Percentiles rank a stretch among this genome's conserved stretches.
Evolutionary conservation across 2,888 invertebrate genomes (phyloP).

Genomic region (Beris chalybata): DNA sequence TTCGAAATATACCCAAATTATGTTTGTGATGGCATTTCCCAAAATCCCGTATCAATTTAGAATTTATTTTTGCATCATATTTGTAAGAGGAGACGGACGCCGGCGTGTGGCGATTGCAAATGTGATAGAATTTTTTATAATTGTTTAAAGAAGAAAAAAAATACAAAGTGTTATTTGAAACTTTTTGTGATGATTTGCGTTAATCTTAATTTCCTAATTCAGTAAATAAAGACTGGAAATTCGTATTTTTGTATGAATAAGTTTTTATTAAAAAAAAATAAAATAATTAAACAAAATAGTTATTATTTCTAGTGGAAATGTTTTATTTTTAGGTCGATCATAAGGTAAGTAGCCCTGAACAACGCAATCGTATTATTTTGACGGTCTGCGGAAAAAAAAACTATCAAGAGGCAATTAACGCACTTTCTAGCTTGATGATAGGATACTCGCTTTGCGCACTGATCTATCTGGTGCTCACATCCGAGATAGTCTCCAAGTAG

Average conservation of each 20-base stretch:
- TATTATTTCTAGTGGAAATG: too few species aligned
- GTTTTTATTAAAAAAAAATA: constrained; percentile 7
- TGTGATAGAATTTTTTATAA: constrained; percentile 23
- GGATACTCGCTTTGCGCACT: too few species aligned
- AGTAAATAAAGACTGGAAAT: constrained; percentile 29
- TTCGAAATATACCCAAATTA: constrained; percentile 2
- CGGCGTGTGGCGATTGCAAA: constrained; percentile 19
- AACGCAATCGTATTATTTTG: too few species aligned
- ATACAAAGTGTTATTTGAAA: constrained; percentile 26
- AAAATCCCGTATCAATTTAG: constrained; percentile 16
- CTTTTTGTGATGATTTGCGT: constrained; percentile 31
- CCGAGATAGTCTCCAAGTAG: too few species aligned
- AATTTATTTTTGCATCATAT: constrained; percentile 21
- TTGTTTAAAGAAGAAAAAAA: constrained; percentile 7
- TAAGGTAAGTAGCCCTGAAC: too few species aligned
- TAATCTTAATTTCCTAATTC: constrained; percentile 30
- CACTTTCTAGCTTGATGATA: too few species aligned
- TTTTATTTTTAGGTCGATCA: too few species aligned
- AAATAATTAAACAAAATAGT: constrained; percentile 2
- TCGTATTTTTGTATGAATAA: constrained; percentile 28
- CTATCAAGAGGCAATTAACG: too few species aligned
- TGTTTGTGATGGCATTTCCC: constrained; percentile 29
- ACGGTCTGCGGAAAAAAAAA: too few species aligned
- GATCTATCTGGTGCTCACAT: too few species aligned
- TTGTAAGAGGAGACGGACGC: constrained; percentile 14